phyloP scores from a whole-genome alignment of 2,113 vertebrate genomes.

The Opisthocomus hoazin region DNA sequence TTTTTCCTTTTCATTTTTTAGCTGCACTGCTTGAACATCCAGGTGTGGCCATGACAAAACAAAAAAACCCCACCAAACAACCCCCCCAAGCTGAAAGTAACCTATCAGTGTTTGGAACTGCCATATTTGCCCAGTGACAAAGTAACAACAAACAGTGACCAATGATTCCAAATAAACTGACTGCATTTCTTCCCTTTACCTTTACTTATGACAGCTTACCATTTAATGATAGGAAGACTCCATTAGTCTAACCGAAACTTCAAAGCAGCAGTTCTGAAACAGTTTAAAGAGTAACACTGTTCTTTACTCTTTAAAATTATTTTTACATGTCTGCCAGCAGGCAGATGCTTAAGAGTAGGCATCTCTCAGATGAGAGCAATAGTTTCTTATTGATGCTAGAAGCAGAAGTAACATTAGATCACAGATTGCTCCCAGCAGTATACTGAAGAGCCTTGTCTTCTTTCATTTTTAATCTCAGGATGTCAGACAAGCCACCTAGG shows the following conservation, averaged over 20 bases:
- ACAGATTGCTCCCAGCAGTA: not conserved
- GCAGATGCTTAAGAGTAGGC: not conserved
- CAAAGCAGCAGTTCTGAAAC: not conserved
- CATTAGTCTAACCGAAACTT: not conserved
- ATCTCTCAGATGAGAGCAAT: not conserved
- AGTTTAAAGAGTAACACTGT: not conserved
- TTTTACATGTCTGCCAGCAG: not conserved
- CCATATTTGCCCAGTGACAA: not conserved
- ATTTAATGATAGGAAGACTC: not conserved
- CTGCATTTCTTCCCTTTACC: not conserved
- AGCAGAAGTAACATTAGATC: not conserved
- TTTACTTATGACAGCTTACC: not conserved
- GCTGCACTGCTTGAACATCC: not conserved
- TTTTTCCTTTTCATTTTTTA: not conserved
- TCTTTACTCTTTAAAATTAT: not conserved
- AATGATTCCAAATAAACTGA: not conserved
- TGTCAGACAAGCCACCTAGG: not conserved
- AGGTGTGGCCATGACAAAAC: not conserved
- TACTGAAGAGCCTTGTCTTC: not conserved
- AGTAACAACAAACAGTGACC: not conserved
- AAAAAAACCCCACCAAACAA: no score
- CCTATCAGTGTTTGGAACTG: not conserved
- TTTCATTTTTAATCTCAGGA: conserved; percentile 18
- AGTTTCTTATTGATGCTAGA: not conserved
- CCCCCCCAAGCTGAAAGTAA: not conserved